These are phyloP conservation scores for Syngnathoides biaculeatus DNA, from an alignment of 2,113 vertebrate species.

Conservation along the genomic window DNA sequence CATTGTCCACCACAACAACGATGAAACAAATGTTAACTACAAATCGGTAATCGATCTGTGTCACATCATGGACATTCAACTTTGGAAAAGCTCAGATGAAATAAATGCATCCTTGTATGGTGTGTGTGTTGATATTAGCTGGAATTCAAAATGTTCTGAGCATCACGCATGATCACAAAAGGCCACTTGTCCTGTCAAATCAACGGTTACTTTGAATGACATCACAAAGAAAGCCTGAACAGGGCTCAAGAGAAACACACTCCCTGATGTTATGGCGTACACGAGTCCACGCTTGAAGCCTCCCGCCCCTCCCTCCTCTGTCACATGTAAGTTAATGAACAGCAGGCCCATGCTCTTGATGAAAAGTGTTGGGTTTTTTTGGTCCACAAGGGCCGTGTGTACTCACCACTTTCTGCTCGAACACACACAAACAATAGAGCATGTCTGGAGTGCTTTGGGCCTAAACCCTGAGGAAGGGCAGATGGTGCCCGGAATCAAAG, in stretches of 20 bases:
- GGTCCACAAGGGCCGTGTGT: constrained; percentile 52
- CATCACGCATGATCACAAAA: neutral
- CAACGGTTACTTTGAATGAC: constrained; percentile 29
- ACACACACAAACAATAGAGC: constrained; percentile 70
- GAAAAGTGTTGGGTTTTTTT: constrained; percentile 47
- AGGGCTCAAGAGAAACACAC: constrained; percentile 5
- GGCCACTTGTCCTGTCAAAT: constrained; percentile 17
- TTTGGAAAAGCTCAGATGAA: constrained; percentile 11
- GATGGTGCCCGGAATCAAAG: constrained; percentile 65
- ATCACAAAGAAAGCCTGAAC: constrained; percentile 26
- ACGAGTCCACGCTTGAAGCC: constrained; percentile 50
- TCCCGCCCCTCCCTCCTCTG: constrained; percentile 21
- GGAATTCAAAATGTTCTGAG: neutral
- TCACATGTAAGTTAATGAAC: constrained; percentile 60
- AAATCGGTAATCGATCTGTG: constrained; percentile 3
- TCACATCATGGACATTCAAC: constrained; percentile 16
- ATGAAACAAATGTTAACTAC: constrained; percentile 21
- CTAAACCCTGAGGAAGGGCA: constrained; percentile 65
- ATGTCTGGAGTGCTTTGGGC: constrained; percentile 67
- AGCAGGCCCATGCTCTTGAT: constrained; percentile 57
- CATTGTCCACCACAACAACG: constrained; percentile 8
- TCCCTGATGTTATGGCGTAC: constrained; percentile 25
- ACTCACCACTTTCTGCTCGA: constrained; percentile 69
- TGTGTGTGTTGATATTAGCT: neutral
- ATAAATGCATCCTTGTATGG: neutral